Evolutionary conservation across 64 coral and sea anemone species (phyloP).

Genomic region (Porites australiensis): DNA sequence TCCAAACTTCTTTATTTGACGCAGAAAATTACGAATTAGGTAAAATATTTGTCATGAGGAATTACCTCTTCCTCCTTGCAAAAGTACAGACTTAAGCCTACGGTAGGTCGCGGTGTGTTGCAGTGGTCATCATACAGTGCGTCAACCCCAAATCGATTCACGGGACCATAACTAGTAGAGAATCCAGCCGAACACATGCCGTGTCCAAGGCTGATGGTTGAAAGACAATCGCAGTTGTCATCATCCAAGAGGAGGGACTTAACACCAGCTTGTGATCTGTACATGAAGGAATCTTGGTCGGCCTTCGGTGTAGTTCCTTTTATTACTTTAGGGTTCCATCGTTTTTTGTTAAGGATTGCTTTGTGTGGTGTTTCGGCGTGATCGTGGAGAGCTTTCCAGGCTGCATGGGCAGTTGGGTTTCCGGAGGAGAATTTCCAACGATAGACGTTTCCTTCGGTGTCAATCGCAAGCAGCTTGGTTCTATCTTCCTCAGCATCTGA

Average conservation of each 20-base stretch:
- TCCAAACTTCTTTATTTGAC: no score
- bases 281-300: slow-evolving; percentile 68
- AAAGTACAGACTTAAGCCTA: slow-evolving; percentile 59
- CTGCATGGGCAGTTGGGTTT: not conserved
- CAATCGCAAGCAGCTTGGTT: slow-evolving; percentile 62
- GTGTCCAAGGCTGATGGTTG: slow-evolving; percentile 25
- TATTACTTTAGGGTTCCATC: not conserved
- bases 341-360: no score
- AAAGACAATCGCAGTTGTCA: slow-evolving; percentile 67
- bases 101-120: slow-evolving; percentile 8
- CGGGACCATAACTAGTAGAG: not conserved
- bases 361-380: not conserved
- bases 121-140: slow-evolving; percentile 25
- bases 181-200: slow-evolving; percentile 2
- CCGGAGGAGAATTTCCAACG: slow-evolving; percentile 42
- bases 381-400: not conserved
- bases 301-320: slow-evolving; percentile 32
- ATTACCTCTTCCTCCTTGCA: not conserved
- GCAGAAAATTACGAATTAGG: no score
- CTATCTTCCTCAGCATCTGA: slow-evolving; percentile 44
- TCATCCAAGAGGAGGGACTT: slow-evolving; percentile 64
- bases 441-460: slow-evolving; percentile 67
- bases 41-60: no score
- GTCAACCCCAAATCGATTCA: slow-evolving; percentile 42
- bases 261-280: slow-evolving; percentile 45